These are phyloP conservation scores for Shargacucullia verbasci DNA, from an alignment of 2,888 invertebrate genomes.

Conservation along the genomic window DNA sequence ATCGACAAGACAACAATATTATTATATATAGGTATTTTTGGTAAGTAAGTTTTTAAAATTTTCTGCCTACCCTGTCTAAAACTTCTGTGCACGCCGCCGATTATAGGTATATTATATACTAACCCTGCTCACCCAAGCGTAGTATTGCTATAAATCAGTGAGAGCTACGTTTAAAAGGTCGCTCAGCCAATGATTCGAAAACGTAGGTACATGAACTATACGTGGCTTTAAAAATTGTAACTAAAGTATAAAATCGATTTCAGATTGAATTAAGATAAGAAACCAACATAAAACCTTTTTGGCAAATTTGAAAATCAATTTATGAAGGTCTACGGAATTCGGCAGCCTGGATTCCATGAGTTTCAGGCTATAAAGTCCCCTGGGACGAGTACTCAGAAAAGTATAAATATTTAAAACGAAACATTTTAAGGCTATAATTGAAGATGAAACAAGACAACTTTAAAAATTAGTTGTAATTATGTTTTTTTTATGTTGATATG, in stretches of 20 bases:
- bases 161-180: slow-evolving; percentile 17
- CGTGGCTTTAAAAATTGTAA: slow-evolving; percentile 23
- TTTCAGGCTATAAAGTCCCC: neutral
- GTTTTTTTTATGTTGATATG: too few species aligned
- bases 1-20: too few species aligned
- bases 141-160: slow-evolving; percentile 24
- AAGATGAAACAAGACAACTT: too few species aligned
- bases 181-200: slow-evolving; percentile 31
- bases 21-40: too few species aligned
- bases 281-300: slow-evolving; percentile 31
- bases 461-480: too few species aligned
- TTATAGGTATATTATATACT: too few species aligned
- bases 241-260: slow-evolving; percentile 42
- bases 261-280: slow-evolving; percentile 33
- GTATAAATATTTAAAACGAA: too few species aligned
- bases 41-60: too few species aligned
- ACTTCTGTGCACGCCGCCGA: too few species aligned
- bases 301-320: slow-evolving; percentile 13
- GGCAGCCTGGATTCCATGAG: neutral
- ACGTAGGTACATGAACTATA: slow-evolving; percentile 9
- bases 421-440: too few species aligned
- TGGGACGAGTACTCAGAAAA: neutral
- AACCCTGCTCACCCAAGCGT: too few species aligned
- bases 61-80: too few species aligned
- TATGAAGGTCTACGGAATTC: slow-evolving; percentile 1